Evolutionary conservation across 2,888 invertebrate species (phyloP).

Genomic region (Dysmachus trigonus): DNA sequence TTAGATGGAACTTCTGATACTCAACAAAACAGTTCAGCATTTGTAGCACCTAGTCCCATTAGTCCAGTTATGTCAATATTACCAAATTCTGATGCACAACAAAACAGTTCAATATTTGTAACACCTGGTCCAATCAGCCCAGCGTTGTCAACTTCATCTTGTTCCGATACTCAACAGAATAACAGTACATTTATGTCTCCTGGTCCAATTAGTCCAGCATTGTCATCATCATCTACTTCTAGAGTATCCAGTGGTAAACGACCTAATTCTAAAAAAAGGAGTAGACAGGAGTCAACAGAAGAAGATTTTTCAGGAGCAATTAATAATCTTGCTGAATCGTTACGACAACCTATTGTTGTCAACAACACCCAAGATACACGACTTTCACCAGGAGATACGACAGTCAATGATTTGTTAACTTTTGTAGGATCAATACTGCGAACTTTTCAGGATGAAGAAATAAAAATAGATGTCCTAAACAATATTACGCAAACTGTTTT

Average conservation of each 20-base stretch:
- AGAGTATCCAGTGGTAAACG: not conserved
- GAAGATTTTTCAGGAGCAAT: not conserved
- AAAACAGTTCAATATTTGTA: not conserved
- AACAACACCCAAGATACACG: not conserved
- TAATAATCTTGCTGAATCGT: not conserved
- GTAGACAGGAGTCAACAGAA: not conserved
- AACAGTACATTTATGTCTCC: too few relatives aligned
- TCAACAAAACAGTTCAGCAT: too few relatives aligned
- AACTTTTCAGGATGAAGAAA: not conserved
- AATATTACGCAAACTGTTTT: not conserved
- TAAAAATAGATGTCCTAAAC: not conserved
- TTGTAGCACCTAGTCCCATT: too few relatives aligned
- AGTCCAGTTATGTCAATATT: too few relatives aligned
- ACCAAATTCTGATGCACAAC: not conserved
- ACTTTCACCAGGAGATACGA: not conserved
- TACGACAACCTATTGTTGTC: not conserved
- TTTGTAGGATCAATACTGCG: not conserved
- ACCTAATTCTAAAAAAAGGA: not conserved
- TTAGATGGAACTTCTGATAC: not conserved
- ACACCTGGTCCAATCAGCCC: not conserved
- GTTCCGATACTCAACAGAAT: too few relatives aligned
- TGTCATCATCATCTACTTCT: too few relatives aligned
- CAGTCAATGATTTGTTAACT: not conserved
- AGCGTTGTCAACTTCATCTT: not conserved
- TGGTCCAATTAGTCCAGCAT: too few relatives aligned